Percentiles rank a stretch among this genome's conserved stretches.
Conservation (phyloP, 1,140 invertebrate genomes). For the Acromyrmex heyeri region DNA sequence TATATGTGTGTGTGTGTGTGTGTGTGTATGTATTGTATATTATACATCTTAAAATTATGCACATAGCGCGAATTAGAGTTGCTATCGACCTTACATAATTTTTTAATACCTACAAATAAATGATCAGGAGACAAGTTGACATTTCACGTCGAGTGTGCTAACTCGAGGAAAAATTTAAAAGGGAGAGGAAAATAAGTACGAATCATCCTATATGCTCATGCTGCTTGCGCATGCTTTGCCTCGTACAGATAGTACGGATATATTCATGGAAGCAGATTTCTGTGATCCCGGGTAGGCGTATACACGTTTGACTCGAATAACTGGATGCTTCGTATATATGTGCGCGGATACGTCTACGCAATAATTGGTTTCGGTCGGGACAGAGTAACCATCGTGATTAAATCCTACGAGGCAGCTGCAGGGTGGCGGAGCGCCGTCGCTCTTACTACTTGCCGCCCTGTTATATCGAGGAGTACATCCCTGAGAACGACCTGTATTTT, state of each 20-base stretch:
- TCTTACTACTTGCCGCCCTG: constrained; percentile 70
- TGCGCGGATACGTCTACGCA: constrained; percentile 78
- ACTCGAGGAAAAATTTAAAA: background rate
- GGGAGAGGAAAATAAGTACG: background rate
- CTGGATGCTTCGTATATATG: constrained; percentile 68
- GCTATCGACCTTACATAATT: background rate
- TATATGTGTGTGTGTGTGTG: too few relatives aligned
- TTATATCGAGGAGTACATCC: constrained; percentile 71
- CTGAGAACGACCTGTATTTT: constrained; percentile 62
- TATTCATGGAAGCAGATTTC: constrained; percentile 54
- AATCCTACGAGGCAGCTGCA: constrained; percentile 80
- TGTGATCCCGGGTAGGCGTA: constrained; percentile 36
- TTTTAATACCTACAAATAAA: background rate
- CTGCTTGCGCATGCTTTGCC: constrained; percentile 41
- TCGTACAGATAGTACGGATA: constrained; percentile 41
- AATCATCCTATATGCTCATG: constrained; percentile 14
- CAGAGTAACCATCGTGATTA: constrained; percentile 83
- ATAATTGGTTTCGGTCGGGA: constrained; percentile 83
- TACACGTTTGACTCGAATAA: constrained; percentile 58
- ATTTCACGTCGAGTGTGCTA: background rate
- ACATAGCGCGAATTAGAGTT: background rate
- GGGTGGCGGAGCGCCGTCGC: constrained; percentile 56
- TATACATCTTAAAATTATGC: background rate
- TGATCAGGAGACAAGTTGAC: too few relatives aligned
- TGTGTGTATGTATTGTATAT: too few relatives aligned